phyloP scores from a whole-genome alignment of 2,797 vertebrate species.

The Emys orbicularis region DNA sequence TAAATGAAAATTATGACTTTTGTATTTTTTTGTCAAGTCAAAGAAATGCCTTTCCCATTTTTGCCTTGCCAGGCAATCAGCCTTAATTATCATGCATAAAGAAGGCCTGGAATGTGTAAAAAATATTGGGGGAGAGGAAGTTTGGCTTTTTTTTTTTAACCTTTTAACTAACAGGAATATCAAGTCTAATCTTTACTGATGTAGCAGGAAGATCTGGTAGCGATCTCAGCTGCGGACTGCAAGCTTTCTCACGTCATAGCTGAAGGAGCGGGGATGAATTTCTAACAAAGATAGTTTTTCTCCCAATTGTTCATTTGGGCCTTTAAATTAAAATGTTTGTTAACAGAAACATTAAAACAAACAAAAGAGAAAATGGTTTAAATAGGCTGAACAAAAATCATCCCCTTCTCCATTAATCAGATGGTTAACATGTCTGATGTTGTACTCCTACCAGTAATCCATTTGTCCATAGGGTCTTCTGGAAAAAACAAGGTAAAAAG shows the following conservation, averaged over 20 bases:
- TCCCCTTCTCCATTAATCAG: not conserved
- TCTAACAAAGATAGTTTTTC: not conserved
- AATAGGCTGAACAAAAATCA: not conserved
- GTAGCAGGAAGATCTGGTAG: not conserved
- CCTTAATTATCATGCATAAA: conserved; percentile 36
- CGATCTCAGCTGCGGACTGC: not conserved
- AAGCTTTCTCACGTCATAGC: not conserved
- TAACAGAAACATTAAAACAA: not conserved
- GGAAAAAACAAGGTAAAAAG: not conserved
- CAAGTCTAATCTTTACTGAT: not conserved
- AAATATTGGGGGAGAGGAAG: not conserved
- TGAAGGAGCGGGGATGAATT: not conserved
- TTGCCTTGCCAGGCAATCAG: conserved; percentile 30
- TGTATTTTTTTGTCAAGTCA: conserved; percentile 28
- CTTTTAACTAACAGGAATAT: not conserved
- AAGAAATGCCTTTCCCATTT: conserved; percentile 5
- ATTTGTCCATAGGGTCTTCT: not conserved
- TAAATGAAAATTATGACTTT: conserved; percentile 43
- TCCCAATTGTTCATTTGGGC: not conserved
- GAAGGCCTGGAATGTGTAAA: conserved; percentile 18
- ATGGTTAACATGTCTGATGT: not conserved
- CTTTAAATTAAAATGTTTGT: not conserved
- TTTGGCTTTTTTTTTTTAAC: not conserved
- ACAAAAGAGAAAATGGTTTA: not conserved
- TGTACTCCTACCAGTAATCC: not conserved